Percentiles rank a stretch among this genome's conserved stretches.
Conservation (phyloP, 2,888 invertebrate species). For the Amblyjoppa fuscipennis region DNA sequence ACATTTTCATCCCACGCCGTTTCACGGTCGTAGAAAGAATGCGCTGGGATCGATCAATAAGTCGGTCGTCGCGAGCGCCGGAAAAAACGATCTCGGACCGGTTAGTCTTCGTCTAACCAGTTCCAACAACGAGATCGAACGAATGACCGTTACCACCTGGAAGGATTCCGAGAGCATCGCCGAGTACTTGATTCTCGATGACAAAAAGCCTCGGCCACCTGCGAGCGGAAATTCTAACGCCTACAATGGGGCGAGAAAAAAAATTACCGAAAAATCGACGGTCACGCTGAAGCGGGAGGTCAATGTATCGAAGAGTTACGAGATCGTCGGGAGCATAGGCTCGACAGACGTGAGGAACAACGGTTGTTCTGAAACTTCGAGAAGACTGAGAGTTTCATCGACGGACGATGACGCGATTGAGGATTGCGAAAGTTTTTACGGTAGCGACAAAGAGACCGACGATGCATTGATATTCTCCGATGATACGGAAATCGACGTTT, state of each 20-base stretch:
- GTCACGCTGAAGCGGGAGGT: constrained; percentile 80
- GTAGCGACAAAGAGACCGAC: constrained; percentile 88
- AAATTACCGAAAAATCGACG: constrained; percentile 67
- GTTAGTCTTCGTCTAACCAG: constrained; percentile 76
- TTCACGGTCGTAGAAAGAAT: constrained; percentile 35
- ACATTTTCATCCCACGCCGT: not conserved
- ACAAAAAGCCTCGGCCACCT: constrained; percentile 81
- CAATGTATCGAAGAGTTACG: constrained; percentile 75
- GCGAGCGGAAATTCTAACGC: constrained; percentile 41
- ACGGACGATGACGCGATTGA: constrained; percentile 77
- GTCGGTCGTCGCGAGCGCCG: not conserved
- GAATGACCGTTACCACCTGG: constrained; percentile 74
- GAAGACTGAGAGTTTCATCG: constrained; percentile 68
- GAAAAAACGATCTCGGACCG: constrained; percentile 58
- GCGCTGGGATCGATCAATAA: constrained; percentile 60
- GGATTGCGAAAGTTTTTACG: constrained; percentile 88
- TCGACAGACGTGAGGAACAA: constrained; percentile 62
- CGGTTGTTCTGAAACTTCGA: constrained; percentile 63
- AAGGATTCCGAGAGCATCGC: constrained; percentile 80
- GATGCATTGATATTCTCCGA: constrained; percentile 88
- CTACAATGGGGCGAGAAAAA: constrained; percentile 32
- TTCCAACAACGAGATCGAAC: constrained; percentile 75
- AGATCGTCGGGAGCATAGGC: constrained; percentile 75
- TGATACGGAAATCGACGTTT: constrained; percentile 86
- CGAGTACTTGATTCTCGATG: constrained; percentile 82